Conservation (phyloP, 2,888 invertebrate genomes). For the Drosophila paranaensis region DNA sequence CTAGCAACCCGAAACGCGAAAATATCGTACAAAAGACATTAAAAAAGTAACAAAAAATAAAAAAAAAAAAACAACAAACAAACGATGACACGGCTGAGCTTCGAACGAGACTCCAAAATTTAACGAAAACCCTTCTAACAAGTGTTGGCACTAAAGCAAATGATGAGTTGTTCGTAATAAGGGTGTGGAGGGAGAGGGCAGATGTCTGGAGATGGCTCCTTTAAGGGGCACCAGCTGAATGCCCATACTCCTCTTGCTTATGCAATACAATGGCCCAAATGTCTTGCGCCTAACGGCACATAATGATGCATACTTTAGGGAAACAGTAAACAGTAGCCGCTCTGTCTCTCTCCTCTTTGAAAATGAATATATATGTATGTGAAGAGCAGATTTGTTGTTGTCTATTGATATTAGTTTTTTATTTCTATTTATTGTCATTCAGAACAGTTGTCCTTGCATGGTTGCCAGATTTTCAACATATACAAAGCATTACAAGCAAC, state of each 20-base stretch:
- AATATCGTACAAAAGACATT: conserved; percentile 6
- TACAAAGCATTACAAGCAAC: too few relatives aligned
- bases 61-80: conserved; percentile 10
- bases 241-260: conserved; percentile 31
- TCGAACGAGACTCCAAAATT: conserved; percentile 16
- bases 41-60: conserved; percentile 6
- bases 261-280: conserved; percentile 21
- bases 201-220: too few relatives aligned
- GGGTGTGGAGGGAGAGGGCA: not conserved
- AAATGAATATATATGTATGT: not conserved
- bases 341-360: not conserved
- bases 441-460: too few relatives aligned
- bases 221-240: conserved; percentile 4
- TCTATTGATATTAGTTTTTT: not conserved
- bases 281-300: not conserved
- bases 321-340: not conserved
- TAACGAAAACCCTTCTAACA: conserved; percentile 6
- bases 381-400: not conserved
- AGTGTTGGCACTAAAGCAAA: conserved; percentile 43
- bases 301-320: conserved; percentile 42
- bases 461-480: too few relatives aligned
- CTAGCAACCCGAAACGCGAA: conserved; percentile 12
- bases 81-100: conserved; percentile 23
- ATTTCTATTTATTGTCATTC: not conserved
- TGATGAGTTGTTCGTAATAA: conserved; percentile 31